Conservation (phyloP, 2,888 invertebrate species). For the Bursaphelenchus okinawaensis region DNA sequence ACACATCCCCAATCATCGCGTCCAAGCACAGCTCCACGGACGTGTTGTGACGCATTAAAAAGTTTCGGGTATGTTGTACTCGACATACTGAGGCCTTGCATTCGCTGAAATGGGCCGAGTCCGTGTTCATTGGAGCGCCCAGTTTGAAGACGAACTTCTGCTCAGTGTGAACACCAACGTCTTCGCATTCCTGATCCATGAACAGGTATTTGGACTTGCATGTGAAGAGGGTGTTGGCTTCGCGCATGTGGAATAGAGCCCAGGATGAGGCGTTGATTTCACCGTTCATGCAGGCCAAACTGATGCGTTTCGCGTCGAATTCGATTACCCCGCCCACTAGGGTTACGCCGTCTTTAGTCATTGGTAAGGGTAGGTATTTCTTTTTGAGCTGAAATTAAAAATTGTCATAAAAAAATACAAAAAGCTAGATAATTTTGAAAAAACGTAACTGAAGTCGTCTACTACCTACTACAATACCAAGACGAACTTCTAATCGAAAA, state of each 20-base stretch:
- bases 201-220: constrained; percentile 29
- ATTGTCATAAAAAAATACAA: no score
- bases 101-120: constrained; percentile 17
- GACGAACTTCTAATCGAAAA: no score
- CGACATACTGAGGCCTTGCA: constrained; percentile 36
- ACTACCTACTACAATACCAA: no score
- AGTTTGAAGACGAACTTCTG: constrained; percentile 40
- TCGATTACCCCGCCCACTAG: constrained; percentile 42
- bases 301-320: constrained; percentile 39
- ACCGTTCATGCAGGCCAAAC: constrained; percentile 52
- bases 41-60: constrained; percentile 31
- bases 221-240: constrained; percentile 36
- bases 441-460: no score
- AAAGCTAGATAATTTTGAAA: no score
- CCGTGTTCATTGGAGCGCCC: constrained; percentile 19
- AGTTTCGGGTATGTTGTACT: constrained; percentile 36
- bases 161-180: constrained; percentile 31
- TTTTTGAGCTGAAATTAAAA: constrained; percentile 4
- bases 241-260: constrained; percentile 51
- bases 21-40: constrained; percentile 30
- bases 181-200: constrained; percentile 24
- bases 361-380: constrained; percentile 28
- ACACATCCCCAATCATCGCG: constrained; percentile 30
- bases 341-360: constrained; percentile 24
- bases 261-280: constrained; percentile 50